phyloP scores from a whole-genome alignment of 1,140 invertebrate genomes.

The Polypedilum vanderplanki region DNA sequence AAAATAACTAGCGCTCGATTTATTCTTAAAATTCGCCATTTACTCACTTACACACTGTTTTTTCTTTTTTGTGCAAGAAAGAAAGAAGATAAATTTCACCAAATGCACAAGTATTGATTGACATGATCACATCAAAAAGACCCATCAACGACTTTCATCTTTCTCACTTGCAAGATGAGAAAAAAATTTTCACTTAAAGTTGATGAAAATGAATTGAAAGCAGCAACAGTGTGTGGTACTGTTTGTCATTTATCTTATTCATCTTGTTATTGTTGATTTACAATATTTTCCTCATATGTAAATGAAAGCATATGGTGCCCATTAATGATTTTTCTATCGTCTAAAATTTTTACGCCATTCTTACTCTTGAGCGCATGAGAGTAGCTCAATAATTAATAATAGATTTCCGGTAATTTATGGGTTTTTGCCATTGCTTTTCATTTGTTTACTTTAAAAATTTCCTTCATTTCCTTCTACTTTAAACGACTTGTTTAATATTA shows the following conservation, averaged over 20 bases:
- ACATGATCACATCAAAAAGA: constrained; percentile 10
- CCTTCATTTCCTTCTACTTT: not conserved
- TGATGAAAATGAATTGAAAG: constrained; percentile 4
- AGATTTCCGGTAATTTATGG: constrained; percentile 23
- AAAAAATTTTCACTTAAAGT: not conserved
- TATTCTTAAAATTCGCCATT: not conserved
- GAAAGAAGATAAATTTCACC: not conserved
- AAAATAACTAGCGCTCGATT: not conserved
- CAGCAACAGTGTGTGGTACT: too few species aligned
- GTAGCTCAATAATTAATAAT: constrained; percentile 13
- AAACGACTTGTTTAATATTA: too few species aligned
- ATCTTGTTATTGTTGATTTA: constrained; percentile 1
- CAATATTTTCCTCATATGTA: not conserved
- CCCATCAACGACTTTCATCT: not conserved
- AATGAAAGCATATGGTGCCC: constrained; percentile 1
- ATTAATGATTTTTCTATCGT: not conserved
- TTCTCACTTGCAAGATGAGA: not conserved
- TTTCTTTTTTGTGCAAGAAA: too few species aligned
- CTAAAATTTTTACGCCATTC: not conserved
- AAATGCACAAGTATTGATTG: not conserved
- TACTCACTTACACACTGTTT: too few species aligned
- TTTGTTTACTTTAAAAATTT: not conserved
- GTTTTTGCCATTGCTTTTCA: not conserved
- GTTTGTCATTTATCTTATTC: not conserved
- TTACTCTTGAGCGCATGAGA: not conserved